phyloP scores from a whole-genome alignment of 2,888 invertebrate species.

The Didymodactylos carnosus region DNA sequence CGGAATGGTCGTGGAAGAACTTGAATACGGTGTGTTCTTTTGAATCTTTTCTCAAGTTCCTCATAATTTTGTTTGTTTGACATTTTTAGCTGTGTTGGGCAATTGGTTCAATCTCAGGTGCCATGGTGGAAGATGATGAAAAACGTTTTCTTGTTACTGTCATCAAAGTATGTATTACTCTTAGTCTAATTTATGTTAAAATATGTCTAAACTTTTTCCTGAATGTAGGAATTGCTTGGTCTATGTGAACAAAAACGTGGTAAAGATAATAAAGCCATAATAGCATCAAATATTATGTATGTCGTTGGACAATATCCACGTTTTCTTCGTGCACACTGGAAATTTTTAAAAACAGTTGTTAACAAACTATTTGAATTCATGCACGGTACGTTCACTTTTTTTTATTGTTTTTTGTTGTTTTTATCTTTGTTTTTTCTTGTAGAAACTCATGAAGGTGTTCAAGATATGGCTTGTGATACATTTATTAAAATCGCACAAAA shows the following conservation, averaged over 20 bases:
- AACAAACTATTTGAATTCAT: slow-evolving; percentile 99
- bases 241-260: slow-evolving; percentile 60
- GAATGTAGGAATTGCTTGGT: slow-evolving; percentile 10
- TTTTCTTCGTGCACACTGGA: slow-evolving; percentile 97
- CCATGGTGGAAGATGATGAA: slow-evolving; percentile 97
- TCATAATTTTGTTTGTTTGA: neutral
- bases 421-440: neutral
- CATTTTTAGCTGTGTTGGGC: slow-evolving; percentile 73
- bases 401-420: neutral
- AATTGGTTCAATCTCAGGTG: slow-evolving; percentile 92
- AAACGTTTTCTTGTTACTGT: slow-evolving; percentile 94
- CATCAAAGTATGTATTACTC: slow-evolving; percentile 42
- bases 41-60: neutral
- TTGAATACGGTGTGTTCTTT: slow-evolving; percentile 54
- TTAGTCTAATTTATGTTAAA: neutral
- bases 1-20: slow-evolving; percentile 99
- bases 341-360: slow-evolving; percentile 96
- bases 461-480: slow-evolving; percentile 99
- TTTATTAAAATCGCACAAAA: slow-evolving; percentile 98
- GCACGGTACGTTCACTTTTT: slow-evolving; percentile 42
- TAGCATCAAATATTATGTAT: slow-evolving; percentile 99
- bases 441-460: slow-evolving; percentile 98
- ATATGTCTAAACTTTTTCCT: neutral
- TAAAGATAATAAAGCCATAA: slow-evolving; percentile 98
- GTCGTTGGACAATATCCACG: slow-evolving; percentile 97